phyloP scores from a whole-genome alignment of 2,888 invertebrate genomes.

The Tipula vernalis region DNA sequence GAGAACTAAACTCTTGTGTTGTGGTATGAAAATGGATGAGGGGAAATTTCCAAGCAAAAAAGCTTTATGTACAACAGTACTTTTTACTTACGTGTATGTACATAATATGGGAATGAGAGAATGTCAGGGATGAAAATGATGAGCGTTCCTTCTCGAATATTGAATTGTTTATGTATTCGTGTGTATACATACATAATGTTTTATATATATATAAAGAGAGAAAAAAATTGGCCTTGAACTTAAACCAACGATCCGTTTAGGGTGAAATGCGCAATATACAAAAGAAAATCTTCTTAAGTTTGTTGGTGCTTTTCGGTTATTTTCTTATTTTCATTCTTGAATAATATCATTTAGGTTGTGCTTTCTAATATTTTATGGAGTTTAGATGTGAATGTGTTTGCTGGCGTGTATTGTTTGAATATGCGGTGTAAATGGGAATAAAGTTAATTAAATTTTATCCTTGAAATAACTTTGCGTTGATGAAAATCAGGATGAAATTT shows the following conservation, averaged over 20 bases:
- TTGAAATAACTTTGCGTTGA: neutral
- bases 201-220: neutral
- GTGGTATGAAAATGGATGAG: neutral
- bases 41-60: neutral
- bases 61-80: neutral
- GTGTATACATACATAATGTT: neutral
- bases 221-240: neutral
- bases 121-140: neutral
- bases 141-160: neutral
- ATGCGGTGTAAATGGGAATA: neutral
- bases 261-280: neutral
- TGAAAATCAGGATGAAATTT: neutral
- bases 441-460: neutral
- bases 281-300: neutral
- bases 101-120: neutral
- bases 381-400: neutral
- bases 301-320: neutral
- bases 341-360: neutral
- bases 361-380: neutral
- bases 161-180: neutral
- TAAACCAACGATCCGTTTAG: neutral
- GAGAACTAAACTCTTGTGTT: neutral
- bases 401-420: neutral
- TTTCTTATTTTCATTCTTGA: neutral
- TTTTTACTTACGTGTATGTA: neutral